Evolutionary conservation across 2,113 vertebrate species (phyloP).

Genomic region (Pelecanoides urinatrix): DNA sequence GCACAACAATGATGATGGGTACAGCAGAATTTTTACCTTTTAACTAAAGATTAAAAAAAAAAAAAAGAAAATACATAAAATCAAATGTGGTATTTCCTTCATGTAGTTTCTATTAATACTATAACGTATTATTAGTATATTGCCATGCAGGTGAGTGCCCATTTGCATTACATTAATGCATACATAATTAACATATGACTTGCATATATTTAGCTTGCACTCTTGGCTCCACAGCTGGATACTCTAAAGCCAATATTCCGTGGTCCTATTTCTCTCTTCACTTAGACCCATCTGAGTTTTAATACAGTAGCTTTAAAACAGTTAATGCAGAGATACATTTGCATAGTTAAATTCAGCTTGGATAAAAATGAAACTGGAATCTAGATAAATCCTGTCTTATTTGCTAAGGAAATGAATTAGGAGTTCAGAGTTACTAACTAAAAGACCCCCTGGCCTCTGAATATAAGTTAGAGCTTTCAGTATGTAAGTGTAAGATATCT

Average conservation of each 20-base stretch:
- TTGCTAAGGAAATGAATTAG: not conserved
- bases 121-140: not conserved
- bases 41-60: not conserved
- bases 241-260: not conserved
- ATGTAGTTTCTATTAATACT: not conserved
- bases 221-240: not conserved
- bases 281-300: not conserved
- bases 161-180: not conserved
- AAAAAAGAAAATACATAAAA: not conserved
- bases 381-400: not conserved
- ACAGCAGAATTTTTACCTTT: too few relatives aligned
- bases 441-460: not conserved
- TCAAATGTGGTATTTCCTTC: not conserved
- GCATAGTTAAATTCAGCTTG: not conserved
- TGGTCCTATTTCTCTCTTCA: not conserved
- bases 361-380: not conserved
- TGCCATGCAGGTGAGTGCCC: not conserved
- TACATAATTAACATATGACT: not conserved
- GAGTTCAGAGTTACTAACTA: not conserved
- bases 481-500: not conserved
- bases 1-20: accelerated
- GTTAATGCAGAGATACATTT: not conserved
- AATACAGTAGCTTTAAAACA: not conserved
- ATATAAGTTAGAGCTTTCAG: not conserved
- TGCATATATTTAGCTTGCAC: not conserved